Percentiles rank a stretch among this genome's conserved stretches.
These are phyloP conservation scores for Octonoba sinensis DNA, from an alignment of 2,888 invertebrate species.

Conservation along the genomic window DNA sequence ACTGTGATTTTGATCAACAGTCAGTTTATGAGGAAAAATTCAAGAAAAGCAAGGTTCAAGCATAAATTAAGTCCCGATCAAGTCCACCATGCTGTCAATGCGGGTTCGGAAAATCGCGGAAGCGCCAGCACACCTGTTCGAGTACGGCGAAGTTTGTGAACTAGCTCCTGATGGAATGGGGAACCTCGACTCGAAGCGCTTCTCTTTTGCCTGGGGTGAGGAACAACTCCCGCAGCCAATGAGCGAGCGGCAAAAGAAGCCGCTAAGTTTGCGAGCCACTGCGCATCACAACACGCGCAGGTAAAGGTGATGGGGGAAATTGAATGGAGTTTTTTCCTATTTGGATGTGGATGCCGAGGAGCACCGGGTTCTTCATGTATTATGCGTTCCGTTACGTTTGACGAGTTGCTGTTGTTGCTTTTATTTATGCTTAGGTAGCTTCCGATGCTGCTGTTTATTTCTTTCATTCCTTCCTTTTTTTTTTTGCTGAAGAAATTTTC, in stretches of 20 bases:
- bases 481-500: neutral
- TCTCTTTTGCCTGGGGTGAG: slow-evolving; percentile 15
- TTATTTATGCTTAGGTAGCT: too few relatives aligned
- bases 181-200: slow-evolving; percentile 6
- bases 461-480: neutral
- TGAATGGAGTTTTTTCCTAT: slow-evolving; percentile 4
- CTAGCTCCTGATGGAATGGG: slow-evolving; percentile 5
- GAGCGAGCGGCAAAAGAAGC: slow-evolving; percentile 5
- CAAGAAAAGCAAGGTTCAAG: neutral
- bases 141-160: slow-evolving; percentile 7
- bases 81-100: too few relatives aligned
- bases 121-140: slow-evolving; percentile 27
- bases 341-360: neutral
- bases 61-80: too few relatives aligned
- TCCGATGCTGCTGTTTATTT: neutral
- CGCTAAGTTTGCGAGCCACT: slow-evolving; percentile 14
- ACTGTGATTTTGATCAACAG: too few relatives aligned
- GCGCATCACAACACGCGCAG: slow-evolving; percentile 51
- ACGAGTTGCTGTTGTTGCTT: neutral
- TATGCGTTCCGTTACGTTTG: neutral
- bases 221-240: slow-evolving; percentile 46
- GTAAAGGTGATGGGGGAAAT: slow-evolving; percentile 3
- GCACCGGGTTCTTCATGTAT: neutral
- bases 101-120: too few relatives aligned
- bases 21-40: neutral